A percentile compares a stretch with the other conserved stretches of the same genome.
These are phyloP conservation scores for Neodon shergylaensis DNA, from an alignment of 2,113 vertebrate species.

Conservation along the genomic window DNA sequence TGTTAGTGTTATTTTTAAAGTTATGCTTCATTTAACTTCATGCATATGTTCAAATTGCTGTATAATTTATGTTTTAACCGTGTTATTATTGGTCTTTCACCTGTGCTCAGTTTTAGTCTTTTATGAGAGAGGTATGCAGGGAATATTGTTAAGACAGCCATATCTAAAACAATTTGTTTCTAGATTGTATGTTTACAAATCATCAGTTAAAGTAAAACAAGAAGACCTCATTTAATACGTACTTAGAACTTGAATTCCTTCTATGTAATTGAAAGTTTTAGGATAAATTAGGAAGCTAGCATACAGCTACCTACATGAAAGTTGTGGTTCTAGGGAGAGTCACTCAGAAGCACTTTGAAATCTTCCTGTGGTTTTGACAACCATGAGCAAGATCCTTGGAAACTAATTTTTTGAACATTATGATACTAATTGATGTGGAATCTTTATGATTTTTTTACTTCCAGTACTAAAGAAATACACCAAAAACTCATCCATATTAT, in stretches of 20 bases:
- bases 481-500: neutral
- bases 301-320: neutral
- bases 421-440: slow-evolving; percentile 28
- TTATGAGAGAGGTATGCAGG: slow-evolving; percentile 67
- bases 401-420: slow-evolving; percentile 55
- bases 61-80: slow-evolving; percentile 58
- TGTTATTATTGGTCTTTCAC: slow-evolving; percentile 87
- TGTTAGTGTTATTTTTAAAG: slow-evolving; percentile 32
- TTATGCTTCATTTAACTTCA: slow-evolving; percentile 73
- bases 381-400: slow-evolving; percentile 17
- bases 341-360: slow-evolving; percentile 13
- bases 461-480: slow-evolving; percentile 26
- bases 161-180: slow-evolving; percentile 58
- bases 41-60: slow-evolving; percentile 67
- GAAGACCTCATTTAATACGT: neutral
- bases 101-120: slow-evolving; percentile 76
- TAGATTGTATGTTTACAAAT: slow-evolving; percentile 18
- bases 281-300: slow-evolving; percentile 50
- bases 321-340: neutral
- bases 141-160: slow-evolving; percentile 73
- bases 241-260: slow-evolving; percentile 7
- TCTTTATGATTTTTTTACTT: slow-evolving; percentile 22
- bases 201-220: neutral
- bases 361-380: slow-evolving; percentile 49
- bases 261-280: slow-evolving; percentile 28